Evolutionary conservation across 2,797 vertebrate species (phyloP), one percentile per base, ranked within the genome.

Genomic region (Morus bassanus): DNA sequence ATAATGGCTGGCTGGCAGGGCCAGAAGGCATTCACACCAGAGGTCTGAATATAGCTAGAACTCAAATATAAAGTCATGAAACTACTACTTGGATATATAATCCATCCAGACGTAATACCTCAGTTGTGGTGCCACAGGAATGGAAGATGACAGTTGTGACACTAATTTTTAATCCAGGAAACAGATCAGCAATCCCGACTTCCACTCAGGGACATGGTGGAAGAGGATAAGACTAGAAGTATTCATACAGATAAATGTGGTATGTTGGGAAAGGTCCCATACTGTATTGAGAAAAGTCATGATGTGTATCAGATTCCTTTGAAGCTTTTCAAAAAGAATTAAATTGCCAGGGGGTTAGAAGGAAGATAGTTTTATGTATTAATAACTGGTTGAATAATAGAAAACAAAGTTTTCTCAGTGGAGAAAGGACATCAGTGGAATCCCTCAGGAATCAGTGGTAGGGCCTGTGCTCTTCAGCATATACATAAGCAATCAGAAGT

Each of bases 131-230:
- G 75, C 39, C 86, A 85, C 60, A 83, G 81, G 84, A 91, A 57
- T 64, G 78, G 43, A 74, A 68, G n/a, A 64, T 68, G 82, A 95
- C 43, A 74, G 70, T 77, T 41, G 31, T 63, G 75, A 70, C 57
- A 56, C 37, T 64, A 48, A 83, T 69, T 93, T 89, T 91, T 89
- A 91, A 91, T 87, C 67, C 81, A 85, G 60, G 41, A 80, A 89
- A 77, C 16, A 77, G 77, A 56, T 59, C 59, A 74, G 18, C 21
- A 51, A 14, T 63, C 48, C 63, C 79, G 39, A 87, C 28, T 91
- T 89, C 59, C 67, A 85, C 39, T 67, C 31, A 18, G 51, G 59
- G 56, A 51, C 54, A 25, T 19, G 31, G 74, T 81, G 43, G 43
- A 45, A 93, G 25, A 68, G 53, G 16, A 22, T 51, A 65, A 46